Evolutionary conservation across 2,113 vertebrate species (phyloP), one percentile per base, ranked within the genome.

Genomic region (Plecturocebus donacophilus): DNA sequence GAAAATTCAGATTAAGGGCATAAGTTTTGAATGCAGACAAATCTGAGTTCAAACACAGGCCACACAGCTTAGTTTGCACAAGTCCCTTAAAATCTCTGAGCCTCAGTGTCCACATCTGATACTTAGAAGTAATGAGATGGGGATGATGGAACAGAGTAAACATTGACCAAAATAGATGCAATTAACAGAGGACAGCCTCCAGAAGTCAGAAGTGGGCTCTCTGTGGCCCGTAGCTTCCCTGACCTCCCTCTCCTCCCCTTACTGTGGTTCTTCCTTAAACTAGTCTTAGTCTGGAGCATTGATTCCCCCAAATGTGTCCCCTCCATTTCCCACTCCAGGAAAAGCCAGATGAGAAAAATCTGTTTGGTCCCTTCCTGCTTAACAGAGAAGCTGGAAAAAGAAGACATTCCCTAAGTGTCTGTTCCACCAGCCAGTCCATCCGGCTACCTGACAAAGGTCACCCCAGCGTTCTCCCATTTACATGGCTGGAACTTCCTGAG

Each of bases 401-500:
- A 95, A 90, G 54, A 30, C 66, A 35, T 87, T 58, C 2, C 38
- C 14, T 38, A 47, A 79, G 75, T 70, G 54, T 76, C 47, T 90
- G 21, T 66, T 90, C 9, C 64, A 8, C 32, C 0, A 11, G 56
- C 35, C 71, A 40, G 82, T 70, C 83, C 86, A 20, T 61, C 27
- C 32, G 52, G 58, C 68, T 38, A 47, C 40, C 70, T 73, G 71
- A 54, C 83, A 87, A 23, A 82, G 85, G 71, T 68, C 64, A 66
- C 49, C 54, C 70, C 47, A 47, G 42, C 56, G 19, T 64, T 83
- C n/a, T 54, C 38, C 8, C 66, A 71, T 17, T 85, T 27, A 52
- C 42, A 52, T 93, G 19, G 3, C 81, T 94, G 76, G 89, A 96
- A 93, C 52, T 35, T 8, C 54, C 76, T 95, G 90, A 97, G 95